Evolutionary conservation across 2,113 vertebrate species (phyloP).

Genomic region (Nothobranchius kuhntae): DNA sequence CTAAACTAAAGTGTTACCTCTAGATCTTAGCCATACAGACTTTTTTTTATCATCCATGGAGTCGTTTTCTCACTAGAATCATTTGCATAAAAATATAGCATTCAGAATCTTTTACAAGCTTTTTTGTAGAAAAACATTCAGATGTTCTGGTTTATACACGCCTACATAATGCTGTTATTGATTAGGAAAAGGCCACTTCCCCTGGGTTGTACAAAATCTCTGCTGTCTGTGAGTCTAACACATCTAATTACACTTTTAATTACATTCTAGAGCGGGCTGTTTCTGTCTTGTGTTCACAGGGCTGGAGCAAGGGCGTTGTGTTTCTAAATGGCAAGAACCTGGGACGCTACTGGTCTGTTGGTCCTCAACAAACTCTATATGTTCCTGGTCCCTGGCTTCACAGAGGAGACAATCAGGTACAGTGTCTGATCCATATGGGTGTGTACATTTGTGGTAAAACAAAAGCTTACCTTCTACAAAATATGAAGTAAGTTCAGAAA

Average conservation of each 20-base stretch:
- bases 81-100: neutral
- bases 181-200: constrained; percentile 2
- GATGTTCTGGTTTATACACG: neutral
- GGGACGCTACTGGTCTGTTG: constrained; percentile 89
- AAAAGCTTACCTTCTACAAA: too few species aligned
- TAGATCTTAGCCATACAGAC: neutral
- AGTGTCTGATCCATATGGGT: neutral
- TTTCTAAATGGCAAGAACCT: constrained; percentile 89
- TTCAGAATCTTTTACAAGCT: constrained; percentile 7
- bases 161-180: constrained; percentile 10
- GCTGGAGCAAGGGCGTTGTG: constrained; percentile 91
- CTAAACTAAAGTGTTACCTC: too few species aligned
- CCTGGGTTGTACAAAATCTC: neutral
- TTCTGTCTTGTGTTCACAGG: constrained; percentile 70
- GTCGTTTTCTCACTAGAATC: neutral
- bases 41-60: neutral
- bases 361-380: constrained; percentile 90
- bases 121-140: constrained; percentile 2
- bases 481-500: too few species aligned
- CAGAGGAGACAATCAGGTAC: constrained; percentile 86
- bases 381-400: constrained; percentile 87
- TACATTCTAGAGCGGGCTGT: neutral
- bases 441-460: neutral
- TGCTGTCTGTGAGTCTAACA: neutral
- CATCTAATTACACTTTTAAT: neutral